phyloP scores from a whole-genome alignment of 2,888 invertebrate species.

The Pammene aurita region DNA sequence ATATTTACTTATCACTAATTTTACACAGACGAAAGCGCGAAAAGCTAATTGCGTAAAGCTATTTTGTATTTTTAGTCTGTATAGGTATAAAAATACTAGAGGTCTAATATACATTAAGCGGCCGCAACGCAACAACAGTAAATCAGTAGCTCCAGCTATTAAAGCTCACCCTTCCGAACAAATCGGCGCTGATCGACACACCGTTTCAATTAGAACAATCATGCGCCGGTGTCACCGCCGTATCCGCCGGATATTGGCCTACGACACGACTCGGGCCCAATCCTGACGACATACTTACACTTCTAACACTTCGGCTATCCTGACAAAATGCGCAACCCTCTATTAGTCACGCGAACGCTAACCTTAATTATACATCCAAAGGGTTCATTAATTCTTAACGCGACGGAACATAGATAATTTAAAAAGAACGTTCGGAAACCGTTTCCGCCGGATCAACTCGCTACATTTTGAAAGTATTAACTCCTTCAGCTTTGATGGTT shows the following conservation, averaged over 20 bases:
- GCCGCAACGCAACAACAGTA: background rate
- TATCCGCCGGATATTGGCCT: constrained; percentile 79
- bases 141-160: constrained; percentile 27
- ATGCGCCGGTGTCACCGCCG: constrained; percentile 63
- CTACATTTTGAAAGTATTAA: constrained; percentile 68
- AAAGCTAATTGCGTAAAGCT: too few species aligned
- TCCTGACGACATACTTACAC: constrained; percentile 76
- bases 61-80: too few species aligned
- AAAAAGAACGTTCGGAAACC: constrained; percentile 50
- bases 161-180: constrained; percentile 51
- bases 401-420: constrained; percentile 35
- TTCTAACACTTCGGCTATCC: constrained; percentile 44
- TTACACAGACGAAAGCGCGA: too few species aligned
- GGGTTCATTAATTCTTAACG: constrained; percentile 17
- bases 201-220: constrained; percentile 79
- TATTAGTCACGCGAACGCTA: constrained; percentile 19
- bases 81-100: too few species aligned
- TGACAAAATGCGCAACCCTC: constrained; percentile 25
- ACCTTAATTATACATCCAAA: constrained; percentile 25
- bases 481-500: constrained; percentile 69
- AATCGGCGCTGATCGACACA: constrained; percentile 69
- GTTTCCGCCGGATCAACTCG: constrained; percentile 73
- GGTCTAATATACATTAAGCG: background rate
- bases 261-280: constrained; percentile 65
- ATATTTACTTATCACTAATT: too few species aligned